Conservation (phyloP, 2,797 vertebrate genomes). For the Myiotriccus ornatus region DNA sequence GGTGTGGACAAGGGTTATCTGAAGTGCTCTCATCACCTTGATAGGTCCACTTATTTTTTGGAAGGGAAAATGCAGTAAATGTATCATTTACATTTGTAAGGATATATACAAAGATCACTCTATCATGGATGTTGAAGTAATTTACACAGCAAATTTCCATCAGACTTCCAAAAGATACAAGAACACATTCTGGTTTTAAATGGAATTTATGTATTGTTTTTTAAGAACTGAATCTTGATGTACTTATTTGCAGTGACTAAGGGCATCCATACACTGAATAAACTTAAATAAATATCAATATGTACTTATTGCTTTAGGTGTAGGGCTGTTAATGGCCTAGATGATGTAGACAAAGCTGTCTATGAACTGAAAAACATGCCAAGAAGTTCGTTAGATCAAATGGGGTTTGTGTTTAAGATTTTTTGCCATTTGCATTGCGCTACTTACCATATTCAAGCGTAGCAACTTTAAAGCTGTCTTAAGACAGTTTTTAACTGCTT, state of each 20-base stretch:
- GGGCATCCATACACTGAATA: not conserved
- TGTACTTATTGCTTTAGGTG: not conserved
- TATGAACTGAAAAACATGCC: not conserved
- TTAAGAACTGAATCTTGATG: not conserved
- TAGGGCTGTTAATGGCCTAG: not conserved
- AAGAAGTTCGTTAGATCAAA: not conserved
- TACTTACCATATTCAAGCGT: not conserved
- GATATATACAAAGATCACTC: not conserved
- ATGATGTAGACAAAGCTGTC: not conserved
- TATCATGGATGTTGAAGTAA: not conserved
- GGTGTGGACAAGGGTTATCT: not conserved
- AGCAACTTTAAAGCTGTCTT: not conserved
- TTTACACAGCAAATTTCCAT: not conserved
- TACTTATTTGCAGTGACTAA: not conserved
- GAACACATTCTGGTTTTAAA: not conserved
- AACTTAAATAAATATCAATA: not conserved
- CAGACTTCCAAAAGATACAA: not conserved
- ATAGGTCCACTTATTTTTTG: not conserved
- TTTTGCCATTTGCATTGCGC: not conserved
- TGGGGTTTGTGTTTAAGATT: not conserved
- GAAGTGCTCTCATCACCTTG: not conserved
- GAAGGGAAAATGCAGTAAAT: not conserved
- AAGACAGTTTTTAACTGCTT: not conserved
- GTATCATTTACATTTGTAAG: not conserved
- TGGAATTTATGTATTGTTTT: not conserved